Conservation (phyloP, 2,888 invertebrate genomes). For the Latheticus oryzae region DNA sequence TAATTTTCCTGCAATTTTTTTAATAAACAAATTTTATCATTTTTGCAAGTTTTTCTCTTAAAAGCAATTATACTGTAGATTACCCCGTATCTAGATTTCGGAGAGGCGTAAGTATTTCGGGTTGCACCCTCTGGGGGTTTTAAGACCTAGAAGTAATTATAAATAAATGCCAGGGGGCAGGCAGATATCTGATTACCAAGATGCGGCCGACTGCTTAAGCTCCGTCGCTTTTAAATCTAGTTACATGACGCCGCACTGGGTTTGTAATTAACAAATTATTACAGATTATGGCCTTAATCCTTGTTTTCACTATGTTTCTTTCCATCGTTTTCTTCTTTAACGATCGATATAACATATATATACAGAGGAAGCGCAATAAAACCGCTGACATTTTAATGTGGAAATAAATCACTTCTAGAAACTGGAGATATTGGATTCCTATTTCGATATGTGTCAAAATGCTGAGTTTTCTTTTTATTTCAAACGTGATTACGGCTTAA, state of each 20-base stretch:
- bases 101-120: conserved; percentile 30
- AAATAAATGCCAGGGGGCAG: conserved; percentile 64
- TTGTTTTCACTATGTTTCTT: conserved; percentile 42
- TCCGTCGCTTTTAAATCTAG: conserved; percentile 65
- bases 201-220: conserved; percentile 61
- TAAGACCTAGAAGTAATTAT: conserved; percentile 63
- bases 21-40: too few relatives aligned
- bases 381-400: conserved; percentile 34
- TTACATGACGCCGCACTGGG: conserved; percentile 63
- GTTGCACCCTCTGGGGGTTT: conserved; percentile 42
- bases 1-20: too few relatives aligned
- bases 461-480: conserved; percentile 31
- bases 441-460: conserved; percentile 34
- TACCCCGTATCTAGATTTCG: conserved; percentile 36
- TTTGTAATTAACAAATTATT: conserved; percentile 66
- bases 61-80: conserved; percentile 34
- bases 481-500: conserved; percentile 24
- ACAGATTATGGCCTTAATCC: conserved; percentile 50
- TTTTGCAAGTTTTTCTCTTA: too few relatives aligned
- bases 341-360: conserved; percentile 29
- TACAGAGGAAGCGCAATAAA: conserved; percentile 26
- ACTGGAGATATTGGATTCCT: conserved; percentile 27
- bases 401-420: conserved; percentile 35
- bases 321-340: conserved; percentile 13
- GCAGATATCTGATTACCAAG: conserved; percentile 64